Evolutionary conservation across 2,888 invertebrate genomes (phyloP).

Genomic region (Stenodera caucasica): DNA sequence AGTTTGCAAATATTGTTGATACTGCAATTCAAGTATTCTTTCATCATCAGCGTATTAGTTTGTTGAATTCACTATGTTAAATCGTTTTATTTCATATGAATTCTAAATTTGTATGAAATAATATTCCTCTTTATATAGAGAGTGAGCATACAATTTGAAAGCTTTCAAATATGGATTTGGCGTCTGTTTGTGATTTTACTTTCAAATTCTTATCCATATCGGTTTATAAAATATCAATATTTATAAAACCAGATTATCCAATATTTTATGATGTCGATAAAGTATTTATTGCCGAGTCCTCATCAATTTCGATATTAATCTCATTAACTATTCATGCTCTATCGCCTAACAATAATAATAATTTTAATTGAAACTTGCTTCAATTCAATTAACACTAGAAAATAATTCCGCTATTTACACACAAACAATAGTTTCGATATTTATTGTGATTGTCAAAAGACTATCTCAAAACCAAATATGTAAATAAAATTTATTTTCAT

Average conservation of each 20-base stretch:
- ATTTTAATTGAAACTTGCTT: neutral
- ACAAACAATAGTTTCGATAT: neutral
- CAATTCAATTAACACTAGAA: neutral
- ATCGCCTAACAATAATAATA: neutral
- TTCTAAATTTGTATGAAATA: neutral
- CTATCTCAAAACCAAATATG: neutral
- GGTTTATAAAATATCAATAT: neutral
- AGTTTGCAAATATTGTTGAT: constrained; percentile 18
- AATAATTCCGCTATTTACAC: neutral
- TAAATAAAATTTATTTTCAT: neutral
- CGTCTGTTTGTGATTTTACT: constrained; percentile 20
- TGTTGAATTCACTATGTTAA: too few relatives aligned
- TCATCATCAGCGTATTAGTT: neutral
- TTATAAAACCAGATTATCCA: neutral
- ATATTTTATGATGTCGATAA: too few relatives aligned
- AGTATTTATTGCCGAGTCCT: neutral
- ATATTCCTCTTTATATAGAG: too few relatives aligned
- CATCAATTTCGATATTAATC: neutral
- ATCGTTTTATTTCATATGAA: too few relatives aligned
- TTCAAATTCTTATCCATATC: constrained; percentile 9
- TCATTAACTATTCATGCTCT: neutral
- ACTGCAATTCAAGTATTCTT: neutral
- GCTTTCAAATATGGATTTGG: constrained; percentile 1
- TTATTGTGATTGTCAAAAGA: neutral
- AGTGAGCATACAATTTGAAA: too few relatives aligned